Percentiles rank a stretch among this genome's conserved stretches.
phyloP scores from a whole-genome alignment of 2,113 vertebrate species.

The Manacus vitellinus region DNA sequence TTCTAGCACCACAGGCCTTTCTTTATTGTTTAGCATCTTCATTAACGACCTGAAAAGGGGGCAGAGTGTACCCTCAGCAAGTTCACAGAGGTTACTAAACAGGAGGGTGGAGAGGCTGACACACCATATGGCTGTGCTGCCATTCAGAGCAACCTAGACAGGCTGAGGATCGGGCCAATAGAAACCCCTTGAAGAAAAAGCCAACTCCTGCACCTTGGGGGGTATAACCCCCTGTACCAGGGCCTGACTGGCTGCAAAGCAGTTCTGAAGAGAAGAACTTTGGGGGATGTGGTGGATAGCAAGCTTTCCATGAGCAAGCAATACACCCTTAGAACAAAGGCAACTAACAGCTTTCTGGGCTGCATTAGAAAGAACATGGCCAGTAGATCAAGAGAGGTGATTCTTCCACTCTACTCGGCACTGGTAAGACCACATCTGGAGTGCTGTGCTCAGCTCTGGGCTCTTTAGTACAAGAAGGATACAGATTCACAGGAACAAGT shows the following conservation, averaged over 20 bases:
- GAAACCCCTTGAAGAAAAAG: background rate
- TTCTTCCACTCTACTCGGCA: background rate
- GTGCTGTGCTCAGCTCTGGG: background rate
- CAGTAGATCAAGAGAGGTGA: background rate
- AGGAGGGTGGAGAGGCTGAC: background rate
- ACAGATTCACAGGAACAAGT: background rate
- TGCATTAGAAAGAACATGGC: background rate
- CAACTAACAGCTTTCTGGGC: background rate
- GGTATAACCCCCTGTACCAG: background rate
- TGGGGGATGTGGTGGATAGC: background rate
- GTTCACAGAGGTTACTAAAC: background rate
- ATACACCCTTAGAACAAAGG: background rate
- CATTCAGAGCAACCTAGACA: background rate
- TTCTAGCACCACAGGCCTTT: background rate
- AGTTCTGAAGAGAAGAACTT: background rate
- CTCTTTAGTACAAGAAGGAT: background rate
- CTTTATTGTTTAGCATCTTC: background rate
- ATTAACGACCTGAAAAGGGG: background rate
- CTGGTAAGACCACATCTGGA: background rate
- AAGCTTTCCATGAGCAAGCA: background rate
- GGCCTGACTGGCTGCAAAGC: background rate
- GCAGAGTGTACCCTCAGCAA: background rate
- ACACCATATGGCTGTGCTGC: background rate
- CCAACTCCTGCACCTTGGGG: background rate
- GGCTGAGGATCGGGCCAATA: fast-evolving